Evolutionary conservation across 2,888 invertebrate genomes (phyloP).

Genomic region (Blera fallax): DNA sequence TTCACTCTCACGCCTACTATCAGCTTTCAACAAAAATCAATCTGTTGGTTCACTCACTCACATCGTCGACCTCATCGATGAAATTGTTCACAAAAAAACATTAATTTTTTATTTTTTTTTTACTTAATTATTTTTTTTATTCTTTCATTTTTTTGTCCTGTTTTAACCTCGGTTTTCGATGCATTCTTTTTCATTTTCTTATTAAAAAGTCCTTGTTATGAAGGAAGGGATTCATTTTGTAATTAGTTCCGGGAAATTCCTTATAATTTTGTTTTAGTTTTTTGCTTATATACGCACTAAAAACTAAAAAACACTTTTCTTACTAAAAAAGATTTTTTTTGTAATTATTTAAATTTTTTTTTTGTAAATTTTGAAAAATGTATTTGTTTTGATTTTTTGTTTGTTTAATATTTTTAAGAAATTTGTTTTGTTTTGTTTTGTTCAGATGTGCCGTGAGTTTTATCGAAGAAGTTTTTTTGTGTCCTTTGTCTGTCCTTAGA

Average conservation of each 20-base stretch:
- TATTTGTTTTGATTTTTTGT: slow-evolving; percentile 26
- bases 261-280: not conserved
- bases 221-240: not conserved
- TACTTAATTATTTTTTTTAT: not conserved
- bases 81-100: slow-evolving; percentile 14
- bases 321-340: slow-evolving; percentile 22
- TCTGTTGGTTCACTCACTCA: slow-evolving; percentile 29
- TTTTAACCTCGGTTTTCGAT: slow-evolving; percentile 8
- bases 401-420: not conserved
- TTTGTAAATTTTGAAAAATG: slow-evolving; percentile 7
- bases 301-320: slow-evolving; percentile 11
- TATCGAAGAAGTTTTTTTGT: not conserved
- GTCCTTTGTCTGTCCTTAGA: slow-evolving; percentile 14
- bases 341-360: slow-evolving; percentile 13
- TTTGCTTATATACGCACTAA: slow-evolving; percentile 6
- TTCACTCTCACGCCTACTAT: slow-evolving; percentile 50
- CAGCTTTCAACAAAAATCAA: slow-evolving; percentile 29
- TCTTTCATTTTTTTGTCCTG: not conserved
- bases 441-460: slow-evolving; percentile 40
- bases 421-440: slow-evolving; percentile 8
- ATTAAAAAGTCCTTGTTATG: not conserved
- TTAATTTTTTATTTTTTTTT: slow-evolving; percentile 22
- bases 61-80: slow-evolving; percentile 4
- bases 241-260: not conserved
- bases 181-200: not conserved